These are phyloP conservation scores for Polypedilum vanderplanki DNA, from an alignment of 1,140 invertebrate genomes.

Conservation along the genomic window DNA sequence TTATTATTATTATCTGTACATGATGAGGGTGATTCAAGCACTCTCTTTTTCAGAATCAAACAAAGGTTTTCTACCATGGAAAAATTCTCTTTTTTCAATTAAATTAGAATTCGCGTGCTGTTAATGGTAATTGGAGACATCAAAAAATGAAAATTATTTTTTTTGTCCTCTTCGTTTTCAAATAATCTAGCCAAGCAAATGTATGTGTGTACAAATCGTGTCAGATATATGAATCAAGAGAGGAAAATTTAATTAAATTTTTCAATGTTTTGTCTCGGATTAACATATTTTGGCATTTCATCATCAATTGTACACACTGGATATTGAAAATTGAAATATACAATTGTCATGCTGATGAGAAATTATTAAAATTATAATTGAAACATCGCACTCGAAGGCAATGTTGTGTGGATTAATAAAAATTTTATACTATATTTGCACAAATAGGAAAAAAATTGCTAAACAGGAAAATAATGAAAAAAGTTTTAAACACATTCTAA, in stretches of 20 bases:
- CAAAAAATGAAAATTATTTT: constrained; percentile 14
- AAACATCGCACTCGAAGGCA: not conserved
- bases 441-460: not conserved
- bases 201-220: too few relatives aligned
- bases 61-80: too few relatives aligned
- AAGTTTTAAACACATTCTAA: too few relatives aligned
- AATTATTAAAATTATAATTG: constrained; percentile 15
- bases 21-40: not conserved
- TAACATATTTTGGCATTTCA: not conserved
- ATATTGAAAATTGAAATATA: not conserved
- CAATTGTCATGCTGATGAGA: not conserved
- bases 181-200: too few relatives aligned
- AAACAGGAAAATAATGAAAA: not conserved
- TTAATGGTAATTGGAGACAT: constrained; percentile 17
- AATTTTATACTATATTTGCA: not conserved
- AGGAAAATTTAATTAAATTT: constrained; percentile 14
- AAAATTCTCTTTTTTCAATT: too few relatives aligned
- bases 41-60: not conserved
- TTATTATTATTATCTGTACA: not conserved
- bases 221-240: too few relatives aligned
- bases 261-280: not conserved
- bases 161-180: not conserved
- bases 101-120: not conserved
- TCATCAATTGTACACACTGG: not conserved
- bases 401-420: not conserved